Evolutionary conservation across 2,797 vertebrate genomes (phyloP), one percentile per base, ranked within the genome.

Genomic region (Pseudotriccus pelzelni): DNA sequence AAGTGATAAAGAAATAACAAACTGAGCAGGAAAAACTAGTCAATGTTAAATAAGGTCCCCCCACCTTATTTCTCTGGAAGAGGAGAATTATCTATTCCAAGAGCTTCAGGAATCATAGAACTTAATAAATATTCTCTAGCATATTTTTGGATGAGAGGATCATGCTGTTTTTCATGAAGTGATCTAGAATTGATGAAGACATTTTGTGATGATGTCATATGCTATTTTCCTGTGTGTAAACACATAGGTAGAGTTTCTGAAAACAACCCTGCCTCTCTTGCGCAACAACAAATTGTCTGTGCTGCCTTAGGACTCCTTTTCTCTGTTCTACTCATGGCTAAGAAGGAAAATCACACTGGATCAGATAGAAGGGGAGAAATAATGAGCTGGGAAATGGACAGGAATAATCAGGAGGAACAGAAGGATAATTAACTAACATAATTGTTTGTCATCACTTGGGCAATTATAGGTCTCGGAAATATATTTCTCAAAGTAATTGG

Each of bases 381-480:
- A 66, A 36, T 19, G 22, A 72, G 22, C 32, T 80, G 7, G 1
- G 46, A 89, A 92, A 87, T 58, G 60, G 66, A 62, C 60, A 60
- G n/a, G 27, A 91, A 86, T 93, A 93, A 89, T 62, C 72, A 83
- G 39, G 39, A 92, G n/a, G 17, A 85, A 50, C 28, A 89, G 56
- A 89, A 91, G 18, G 37, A 34, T 64, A 83, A 89, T 87, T 85
- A 90, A 36, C 30, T 62, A 63, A 30, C 64, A 23, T 66, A 89
- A 92, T 68, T 91, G 73, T 91, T 93, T 94, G 37, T 85, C 64
- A 88, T 82, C 41, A 77, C 56, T 73, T 67, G n/a, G 49, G 72
- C 44, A 84, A 78, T 68, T 91, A 32, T 49, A 80, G 70, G 59
- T 74, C 44, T 91, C 12, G 3, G 89, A 94, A 80, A 41, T 36